A percentile compares a stretch with the other conserved stretches of the same genome.
Conservation (phyloP, 2,797 vertebrate species). For the Semaprochilodus insignis region DNA sequence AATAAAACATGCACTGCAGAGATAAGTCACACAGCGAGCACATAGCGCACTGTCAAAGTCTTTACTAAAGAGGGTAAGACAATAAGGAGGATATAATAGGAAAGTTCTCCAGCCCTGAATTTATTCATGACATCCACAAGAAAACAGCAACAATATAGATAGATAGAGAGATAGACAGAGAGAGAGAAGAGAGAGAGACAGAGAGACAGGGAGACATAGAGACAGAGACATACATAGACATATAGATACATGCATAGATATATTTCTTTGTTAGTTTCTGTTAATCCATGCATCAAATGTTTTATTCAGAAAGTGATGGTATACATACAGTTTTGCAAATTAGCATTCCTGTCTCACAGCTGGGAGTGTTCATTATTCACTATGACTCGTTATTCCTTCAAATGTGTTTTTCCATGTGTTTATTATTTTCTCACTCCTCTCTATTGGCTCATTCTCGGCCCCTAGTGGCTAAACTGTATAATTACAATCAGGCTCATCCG, state of each 20-base stretch:
- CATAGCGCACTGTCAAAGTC: background rate
- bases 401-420: conserved; percentile 64
- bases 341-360: background rate
- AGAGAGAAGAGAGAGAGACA: too few relatives aligned
- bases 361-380: background rate
- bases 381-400: background rate
- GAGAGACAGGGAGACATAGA: too few relatives aligned
- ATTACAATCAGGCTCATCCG: background rate
- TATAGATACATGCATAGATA: too few relatives aligned
- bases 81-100: too few relatives aligned
- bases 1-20: background rate
- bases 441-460: conserved; percentile 56
- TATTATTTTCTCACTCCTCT: conserved; percentile 58
- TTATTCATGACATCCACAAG: background rate
- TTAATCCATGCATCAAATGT: too few relatives aligned
- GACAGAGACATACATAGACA: too few relatives aligned
- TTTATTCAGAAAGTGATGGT: too few relatives aligned
- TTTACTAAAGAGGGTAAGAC: too few relatives aligned
- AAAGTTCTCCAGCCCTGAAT: background rate
- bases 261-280: too few relatives aligned
- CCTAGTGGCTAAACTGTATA: conserved; percentile 70
- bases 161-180: too few relatives aligned
- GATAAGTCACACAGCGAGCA: background rate
- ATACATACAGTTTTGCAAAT: background rate
- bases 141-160: too few relatives aligned